Conservation (phyloP, 2,797 vertebrate species). For the Phoebastria nigripes region DNA sequence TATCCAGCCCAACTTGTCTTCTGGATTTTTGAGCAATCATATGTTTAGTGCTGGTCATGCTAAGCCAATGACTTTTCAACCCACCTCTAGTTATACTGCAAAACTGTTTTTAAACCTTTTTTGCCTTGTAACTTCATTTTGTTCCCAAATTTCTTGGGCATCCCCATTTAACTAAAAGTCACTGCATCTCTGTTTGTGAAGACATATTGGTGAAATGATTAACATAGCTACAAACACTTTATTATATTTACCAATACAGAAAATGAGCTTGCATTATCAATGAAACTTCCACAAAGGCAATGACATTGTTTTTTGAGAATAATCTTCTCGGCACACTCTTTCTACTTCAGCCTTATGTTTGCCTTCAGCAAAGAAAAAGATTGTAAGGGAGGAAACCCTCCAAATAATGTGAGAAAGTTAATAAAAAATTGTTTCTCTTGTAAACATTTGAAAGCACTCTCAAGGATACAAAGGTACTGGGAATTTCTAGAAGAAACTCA, state of each 20-base stretch:
- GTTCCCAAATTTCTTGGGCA: neutral
- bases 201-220: neutral
- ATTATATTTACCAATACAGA: neutral
- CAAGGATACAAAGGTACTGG: neutral
- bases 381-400: neutral
- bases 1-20: neutral
- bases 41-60: neutral
- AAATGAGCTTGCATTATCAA: neutral
- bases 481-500: neutral
- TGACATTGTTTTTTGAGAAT: neutral
- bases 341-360: neutral
- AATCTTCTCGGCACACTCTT: neutral
- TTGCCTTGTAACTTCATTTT: neutral
- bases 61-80: neutral
- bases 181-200: neutral
- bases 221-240: neutral
- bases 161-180: neutral
- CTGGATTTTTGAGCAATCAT: neutral
- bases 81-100: neutral
- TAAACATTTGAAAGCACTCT: neutral
- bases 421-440: neutral
- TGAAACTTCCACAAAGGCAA: neutral
- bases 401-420: neutral
- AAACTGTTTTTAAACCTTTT: neutral
- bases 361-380: constrained; percentile 3